Evolutionary conservation across 1,140 invertebrate genomes (phyloP).

Genomic region (Tetragnatha versicolor): DNA sequence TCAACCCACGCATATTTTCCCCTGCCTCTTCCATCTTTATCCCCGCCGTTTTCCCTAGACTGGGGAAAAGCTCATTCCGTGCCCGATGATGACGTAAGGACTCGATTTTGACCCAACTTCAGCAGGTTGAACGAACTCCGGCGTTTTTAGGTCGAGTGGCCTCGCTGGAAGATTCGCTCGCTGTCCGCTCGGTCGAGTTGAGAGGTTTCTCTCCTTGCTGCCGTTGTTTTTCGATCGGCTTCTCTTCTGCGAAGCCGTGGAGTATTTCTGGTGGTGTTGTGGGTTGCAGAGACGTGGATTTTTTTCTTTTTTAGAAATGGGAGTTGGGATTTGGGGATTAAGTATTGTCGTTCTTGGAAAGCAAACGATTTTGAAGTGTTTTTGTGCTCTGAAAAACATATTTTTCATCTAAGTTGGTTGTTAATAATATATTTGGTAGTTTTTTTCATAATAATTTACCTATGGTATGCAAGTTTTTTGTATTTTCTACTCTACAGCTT

Average conservation of each 20-base stretch:
- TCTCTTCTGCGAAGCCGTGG: neutral
- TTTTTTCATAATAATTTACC: no score
- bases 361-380: neutral
- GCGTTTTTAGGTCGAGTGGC: constrained; percentile 46
- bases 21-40: no score
- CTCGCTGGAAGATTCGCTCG: neutral
- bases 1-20: no score
- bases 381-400: neutral
- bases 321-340: no score
- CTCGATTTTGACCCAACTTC: constrained; percentile 40
- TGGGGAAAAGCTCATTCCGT: constrained; percentile 27
- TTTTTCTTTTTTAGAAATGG: no score
- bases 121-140: constrained; percentile 40
- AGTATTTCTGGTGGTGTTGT: no score
- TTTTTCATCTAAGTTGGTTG: neutral
- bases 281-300: no score
- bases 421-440: neutral
- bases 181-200: neutral
- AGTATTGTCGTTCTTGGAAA: no score
- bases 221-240: constrained; percentile 4
- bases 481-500: no score
- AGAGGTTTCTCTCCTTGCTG: neutral
- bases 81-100: constrained; percentile 29
- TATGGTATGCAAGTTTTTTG: no score
- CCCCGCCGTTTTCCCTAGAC: neutral